Percentiles rank a stretch among this genome's conserved stretches.
Conservation (phyloP, 1,140 invertebrate genomes). For the Bombus superbus region DNA sequence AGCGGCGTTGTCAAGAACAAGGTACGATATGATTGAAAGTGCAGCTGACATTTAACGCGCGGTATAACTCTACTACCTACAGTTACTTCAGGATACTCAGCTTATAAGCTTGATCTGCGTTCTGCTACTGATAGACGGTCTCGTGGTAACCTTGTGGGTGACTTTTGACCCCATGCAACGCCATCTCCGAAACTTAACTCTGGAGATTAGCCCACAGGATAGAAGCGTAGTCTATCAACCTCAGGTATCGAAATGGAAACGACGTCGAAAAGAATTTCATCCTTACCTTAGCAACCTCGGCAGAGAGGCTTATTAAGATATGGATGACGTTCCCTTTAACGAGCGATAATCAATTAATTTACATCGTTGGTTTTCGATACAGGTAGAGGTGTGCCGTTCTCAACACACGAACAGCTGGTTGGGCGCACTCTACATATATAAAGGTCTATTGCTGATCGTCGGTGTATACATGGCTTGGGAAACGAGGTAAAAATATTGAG, state of each 20-base stretch:
- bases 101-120: slow-evolving; percentile 91
- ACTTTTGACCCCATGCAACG: slow-evolving; percentile 92
- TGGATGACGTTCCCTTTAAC: slow-evolving; percentile 8
- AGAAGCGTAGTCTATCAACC: slow-evolving; percentile 93
- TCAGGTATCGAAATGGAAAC: slow-evolving; percentile 85
- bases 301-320: slow-evolving; percentile 29
- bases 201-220: slow-evolving; percentile 90
- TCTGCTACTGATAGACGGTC: slow-evolving; percentile 89
- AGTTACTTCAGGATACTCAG: slow-evolving; percentile 92
- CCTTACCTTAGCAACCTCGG: background rate
- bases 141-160: slow-evolving; percentile 92
- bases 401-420: slow-evolving; percentile 94
- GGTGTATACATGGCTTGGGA: slow-evolving; percentile 99
- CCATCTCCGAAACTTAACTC: slow-evolving; percentile 91
- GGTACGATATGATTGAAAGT: slow-evolving; percentile 73
- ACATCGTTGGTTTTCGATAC: slow-evolving; percentile 70
- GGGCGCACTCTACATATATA: slow-evolving; percentile 93
- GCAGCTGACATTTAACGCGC: no score
- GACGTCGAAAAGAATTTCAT: background rate
- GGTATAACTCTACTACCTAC: slow-evolving; percentile 30
- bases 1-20: slow-evolving; percentile 87
- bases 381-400: slow-evolving; percentile 94
- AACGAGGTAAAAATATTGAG: slow-evolving; percentile 85
- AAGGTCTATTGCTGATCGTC: slow-evolving; percentile 93
- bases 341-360: slow-evolving; percentile 57